Base-by-base conservation (phyloP, 1,140 invertebrate genomes). In the Lepidotrigona ventralis region DNA sequence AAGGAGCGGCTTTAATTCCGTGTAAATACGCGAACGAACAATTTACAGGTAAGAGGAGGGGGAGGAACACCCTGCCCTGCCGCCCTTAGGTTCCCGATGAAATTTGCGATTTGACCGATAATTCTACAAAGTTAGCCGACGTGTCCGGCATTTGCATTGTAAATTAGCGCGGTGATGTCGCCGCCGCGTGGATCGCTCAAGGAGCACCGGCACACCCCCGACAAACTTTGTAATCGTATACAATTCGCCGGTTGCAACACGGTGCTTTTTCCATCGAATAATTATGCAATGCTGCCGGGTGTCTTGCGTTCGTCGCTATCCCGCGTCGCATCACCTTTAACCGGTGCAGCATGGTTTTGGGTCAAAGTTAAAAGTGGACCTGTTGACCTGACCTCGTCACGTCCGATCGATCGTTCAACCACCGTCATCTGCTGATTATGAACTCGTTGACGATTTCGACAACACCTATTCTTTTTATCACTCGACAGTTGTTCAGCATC, bases 21-120 rank as follows among this genome's bases (percentile, higher is more conserved):
- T 83, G 81, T 83, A 83, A 83, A 83, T 83, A 83, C 68, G 76
- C 75, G 75, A 72, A 51, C 76, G 81, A 83, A 83, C 68, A 83
- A 83, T 83, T 83, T 79, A 70, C 81, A 72, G 69, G 8, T 29
- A 46, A 46, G 39, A 8, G 39, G 33, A 33, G 33, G 33, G 39
- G 39, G 29, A 66, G n/a, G n/a, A 82, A 33, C 21, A 26, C 46
- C 26, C 39, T 46, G 33, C 39, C 39, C 39, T 5, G 6, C 6
- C 33, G 2, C 33, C 33, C 33, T 33, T 33, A 33, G 29, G 58
- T 11, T 12, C 46, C 46, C 68, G 81, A 72, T 71, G 75, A 74
- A 85, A 88, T 85, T 88, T 78, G 82, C 83, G 79, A 88, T 86
- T 78, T 75, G 84, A 66, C 74, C 84, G 46, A 77, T 88, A 88